Evolutionary conservation across 2,113 vertebrate species (phyloP), one percentile per base, ranked within the genome.

Genomic region (Nothocercus nigrocapillus): DNA sequence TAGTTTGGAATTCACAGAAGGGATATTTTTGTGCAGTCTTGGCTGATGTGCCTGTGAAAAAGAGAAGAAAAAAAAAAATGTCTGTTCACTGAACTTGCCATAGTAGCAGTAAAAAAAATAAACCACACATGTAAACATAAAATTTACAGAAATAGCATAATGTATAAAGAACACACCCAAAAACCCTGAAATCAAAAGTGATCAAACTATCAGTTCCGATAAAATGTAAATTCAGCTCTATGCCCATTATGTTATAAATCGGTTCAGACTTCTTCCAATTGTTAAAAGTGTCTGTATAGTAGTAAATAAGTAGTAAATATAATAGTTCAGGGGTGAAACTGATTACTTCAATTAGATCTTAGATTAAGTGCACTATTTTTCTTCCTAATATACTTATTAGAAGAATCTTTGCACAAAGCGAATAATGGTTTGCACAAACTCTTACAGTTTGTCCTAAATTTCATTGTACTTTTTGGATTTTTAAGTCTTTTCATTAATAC

Each of bases 21-120:
- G 98, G 82, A 98, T 99, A 70, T 99, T 99, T 98, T 99, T 99
- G 95, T 99, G 99, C 82, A 99, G 98, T 62, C 98, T 97, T 38
- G 99, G 98, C 15, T 89, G 92, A 45, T 99, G 97, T 2, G 98
- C 97, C 99, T 99, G 51, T 6, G 27, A 53, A 53, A 54, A 49
- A 49, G 9, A 49, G 17, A 45, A 45, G 18, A 47, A 44, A 47
- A 47, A 27, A 53, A 53, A 13, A 53, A 32, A 59, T 18, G 47
- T 72, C 91, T 51, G 21, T 68, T 82, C 58, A 12, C 42, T 32
- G 34, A 68, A 42, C 10, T 85, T 78, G 45, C 64, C 68, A 89
- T 1, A 1, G 28, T 66, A 51, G 3, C 53, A 81, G 45, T 36
- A 84, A 75, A 82, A 74, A 74, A 75, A 20, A 88, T 2, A 88